These are phyloP conservation scores for Lateolabrax maculatus DNA, from an alignment of 2,797 vertebrate genomes.

Conservation along the genomic window DNA sequence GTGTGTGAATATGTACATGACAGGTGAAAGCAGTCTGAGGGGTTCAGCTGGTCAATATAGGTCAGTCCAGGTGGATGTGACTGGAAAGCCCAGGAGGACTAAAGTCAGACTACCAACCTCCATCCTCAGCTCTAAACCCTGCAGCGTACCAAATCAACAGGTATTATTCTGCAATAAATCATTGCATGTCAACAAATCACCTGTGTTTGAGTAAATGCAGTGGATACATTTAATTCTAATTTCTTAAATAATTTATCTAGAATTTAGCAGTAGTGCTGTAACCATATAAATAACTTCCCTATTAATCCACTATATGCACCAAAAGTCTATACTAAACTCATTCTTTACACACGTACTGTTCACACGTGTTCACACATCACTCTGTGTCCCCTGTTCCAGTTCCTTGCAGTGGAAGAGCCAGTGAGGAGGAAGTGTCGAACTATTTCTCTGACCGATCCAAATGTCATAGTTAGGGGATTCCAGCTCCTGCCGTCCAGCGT, in stretches of 20 bases:
- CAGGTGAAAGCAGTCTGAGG: conserved; percentile 54
- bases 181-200: background rate
- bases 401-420: conserved; percentile 82
- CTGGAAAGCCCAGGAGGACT: conserved; percentile 81
- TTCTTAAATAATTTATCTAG: background rate
- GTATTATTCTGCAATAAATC: conserved; percentile 68
- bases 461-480: conserved; percentile 77
- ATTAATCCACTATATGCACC: background rate
- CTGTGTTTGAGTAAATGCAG: background rate
- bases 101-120: conserved; percentile 85
- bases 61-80: conserved; percentile 79
- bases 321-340: too few species aligned
- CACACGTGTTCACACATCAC: background rate
- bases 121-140: conserved; percentile 82
- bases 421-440: conserved; percentile 85
- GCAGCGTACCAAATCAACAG: conserved; percentile 82
- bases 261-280: background rate
- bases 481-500: conserved; percentile 86
- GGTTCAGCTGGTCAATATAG: conserved; percentile 41
- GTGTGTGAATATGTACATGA: conserved; percentile 9
- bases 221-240: background rate
- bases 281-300: background rate
- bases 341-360: background rate
- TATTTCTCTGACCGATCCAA: conserved; percentile 75
- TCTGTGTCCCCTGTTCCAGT: conserved; percentile 45